These are phyloP conservation scores for Frieseomelitta varia DNA, from an alignment of 1,140 invertebrate genomes.

Conservation along the genomic window DNA sequence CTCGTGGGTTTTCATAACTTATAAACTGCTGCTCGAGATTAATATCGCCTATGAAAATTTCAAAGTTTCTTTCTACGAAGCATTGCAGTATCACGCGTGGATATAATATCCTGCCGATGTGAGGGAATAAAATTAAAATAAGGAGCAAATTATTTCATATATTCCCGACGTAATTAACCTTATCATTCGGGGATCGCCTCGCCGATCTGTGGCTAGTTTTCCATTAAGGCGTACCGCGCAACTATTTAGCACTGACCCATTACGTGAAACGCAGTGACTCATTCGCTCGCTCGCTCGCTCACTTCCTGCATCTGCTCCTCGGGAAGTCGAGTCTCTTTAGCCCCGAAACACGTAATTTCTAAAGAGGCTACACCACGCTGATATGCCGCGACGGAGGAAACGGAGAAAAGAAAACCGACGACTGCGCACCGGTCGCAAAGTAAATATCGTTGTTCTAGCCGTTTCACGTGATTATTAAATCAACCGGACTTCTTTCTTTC, in stretches of 20 bases:
- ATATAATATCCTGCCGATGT: neutral
- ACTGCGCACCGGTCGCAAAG: conserved; percentile 25
- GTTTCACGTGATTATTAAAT: conserved; percentile 70
- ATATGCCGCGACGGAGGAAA: neutral
- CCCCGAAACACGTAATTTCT: conserved; percentile 36
- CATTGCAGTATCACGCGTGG: neutral
- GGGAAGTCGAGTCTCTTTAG: conserved; percentile 4
- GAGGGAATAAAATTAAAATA: neutral
- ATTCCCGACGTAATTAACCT: neutral
- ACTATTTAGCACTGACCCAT: conserved; percentile 8
- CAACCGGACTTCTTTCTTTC: conserved; percentile 45
- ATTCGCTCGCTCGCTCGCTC: too few species aligned
- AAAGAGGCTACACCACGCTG: conserved; percentile 8
- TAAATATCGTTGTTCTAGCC: conserved; percentile 55
- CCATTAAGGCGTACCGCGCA: neutral
- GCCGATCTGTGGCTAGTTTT: neutral
- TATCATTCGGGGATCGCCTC: neutral
- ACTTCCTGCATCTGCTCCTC: conserved; percentile 60
- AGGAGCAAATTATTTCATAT: neutral
- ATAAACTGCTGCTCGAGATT: fast-evolving
- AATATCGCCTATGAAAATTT: neutral
- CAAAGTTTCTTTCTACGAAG: neutral
- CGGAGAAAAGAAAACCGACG: neutral
- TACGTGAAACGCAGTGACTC: conserved; percentile 21
- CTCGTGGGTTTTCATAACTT: neutral